Evolutionary conservation across 2,888 invertebrate species (phyloP), one percentile per base, ranked within the genome.

Genomic region (Orchesellides sinensis): DNA sequence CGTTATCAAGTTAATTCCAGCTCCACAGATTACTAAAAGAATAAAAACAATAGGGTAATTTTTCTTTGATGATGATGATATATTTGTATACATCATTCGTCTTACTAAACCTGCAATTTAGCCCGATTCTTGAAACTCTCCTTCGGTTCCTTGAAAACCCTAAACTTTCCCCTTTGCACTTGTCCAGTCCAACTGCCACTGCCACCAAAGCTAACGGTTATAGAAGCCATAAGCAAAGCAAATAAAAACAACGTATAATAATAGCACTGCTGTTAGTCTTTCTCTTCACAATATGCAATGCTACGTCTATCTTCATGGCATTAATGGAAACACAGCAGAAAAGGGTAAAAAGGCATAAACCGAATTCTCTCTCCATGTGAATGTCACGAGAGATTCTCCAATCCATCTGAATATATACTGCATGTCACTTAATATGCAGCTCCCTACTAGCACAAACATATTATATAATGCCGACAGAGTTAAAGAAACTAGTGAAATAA

Each of bases 171-270:
- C 32, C 40, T 40, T 59, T 32, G 4, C n/a, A n/a, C n/a, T n/a
- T n/a, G n/a, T n/a, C n/a, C n/a, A n/a, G n/a, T n/a, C n/a, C n/a
- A n/a, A n/a, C n/a, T n/a, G n/a, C 27, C 8, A 2, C 10, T 56
- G 27, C 17, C 27, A n/a, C n/a, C n/a, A n/a, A n/a, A n/a, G n/a
- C n/a, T 32, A 10, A 32, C 32, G 5, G n/a, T 21, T 59, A 25
- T 23, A n/a, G 59, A 59, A 14, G 27, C 27, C 59, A 59, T 59
- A 59, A 32, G 59, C 32, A 59, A 59, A 32, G 59, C 12, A 59
- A 59, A n/a, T 5, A 32, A 29, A n/a, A 32, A 59, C 59, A 21
- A 54, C n/a, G n/a, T n/a, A n/a, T n/a, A 17, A 59, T 59, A 17
- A 32, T 59, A 29, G 23, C 29, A 59, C 23, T 14, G 14, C 54